phyloP scores from a whole-genome alignment of 2,888 invertebrate genomes.

The Lepidocyrtoides sp. region DNA sequence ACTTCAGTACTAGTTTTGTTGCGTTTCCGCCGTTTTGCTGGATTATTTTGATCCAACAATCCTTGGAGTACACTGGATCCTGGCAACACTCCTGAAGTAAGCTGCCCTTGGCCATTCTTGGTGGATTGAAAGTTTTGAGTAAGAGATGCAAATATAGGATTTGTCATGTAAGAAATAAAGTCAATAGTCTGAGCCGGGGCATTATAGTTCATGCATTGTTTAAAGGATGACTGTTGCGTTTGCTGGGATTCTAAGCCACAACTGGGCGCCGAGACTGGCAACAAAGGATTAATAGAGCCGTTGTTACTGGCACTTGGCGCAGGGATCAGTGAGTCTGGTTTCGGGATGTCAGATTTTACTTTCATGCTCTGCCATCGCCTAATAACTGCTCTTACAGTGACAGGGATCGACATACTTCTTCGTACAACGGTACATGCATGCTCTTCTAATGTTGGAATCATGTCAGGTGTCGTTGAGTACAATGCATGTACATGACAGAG shows the following conservation, averaged over 20 bases:
- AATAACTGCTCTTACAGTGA: constrained; percentile 95
- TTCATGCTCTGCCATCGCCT: constrained; percentile 94
- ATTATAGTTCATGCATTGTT: constrained; percentile 68
- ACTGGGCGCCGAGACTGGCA: constrained; percentile 61
- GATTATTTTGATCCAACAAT: constrained; percentile 84
- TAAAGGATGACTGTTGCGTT: constrained; percentile 53
- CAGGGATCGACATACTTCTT: constrained; percentile 95
- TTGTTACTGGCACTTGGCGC: constrained; percentile 56
- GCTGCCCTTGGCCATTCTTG: constrained; percentile 60
- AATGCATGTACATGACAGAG: constrained; percentile 91
- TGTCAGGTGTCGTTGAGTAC: constrained; percentile 82
- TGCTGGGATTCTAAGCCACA: constrained; percentile 70
- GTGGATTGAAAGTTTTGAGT: constrained; percentile 67
- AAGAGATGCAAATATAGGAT: constrained; percentile 66
- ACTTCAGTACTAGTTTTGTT: constrained; percentile 83
- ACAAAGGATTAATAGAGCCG: constrained; percentile 65
- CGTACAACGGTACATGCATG: constrained; percentile 91
- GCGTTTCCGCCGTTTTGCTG: constrained; percentile 81
- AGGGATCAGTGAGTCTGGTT: constrained; percentile 81
- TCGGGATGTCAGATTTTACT: constrained; percentile 86
- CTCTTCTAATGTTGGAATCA: constrained; percentile 85
- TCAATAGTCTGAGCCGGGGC: constrained; percentile 70
- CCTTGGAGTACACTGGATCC: constrained; percentile 67
- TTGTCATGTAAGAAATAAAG: constrained; percentile 64
- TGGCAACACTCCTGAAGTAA: constrained; percentile 25